These are phyloP conservation scores for Lanius collurio DNA, from an alignment of 2,113 vertebrate genomes.

Conservation along the genomic window DNA sequence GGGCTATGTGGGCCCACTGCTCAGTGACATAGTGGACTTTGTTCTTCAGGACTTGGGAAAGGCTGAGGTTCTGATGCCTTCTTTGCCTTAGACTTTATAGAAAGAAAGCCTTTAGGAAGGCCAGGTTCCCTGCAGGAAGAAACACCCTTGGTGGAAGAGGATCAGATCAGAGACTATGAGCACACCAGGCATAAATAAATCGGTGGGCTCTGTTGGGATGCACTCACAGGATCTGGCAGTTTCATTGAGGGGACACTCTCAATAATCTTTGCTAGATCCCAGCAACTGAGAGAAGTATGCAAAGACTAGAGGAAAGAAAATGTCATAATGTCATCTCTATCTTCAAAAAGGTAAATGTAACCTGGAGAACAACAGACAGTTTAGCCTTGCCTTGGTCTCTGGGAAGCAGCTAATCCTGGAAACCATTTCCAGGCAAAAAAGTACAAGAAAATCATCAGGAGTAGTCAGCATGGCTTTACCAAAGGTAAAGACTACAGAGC, in stretches of 20 bases:
- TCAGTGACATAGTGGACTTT: background rate
- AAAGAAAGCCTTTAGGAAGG: background rate
- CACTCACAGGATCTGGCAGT: background rate
- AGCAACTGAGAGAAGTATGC: background rate
- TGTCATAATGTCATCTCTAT: too few relatives aligned
- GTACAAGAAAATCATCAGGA: background rate
- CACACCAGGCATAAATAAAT: background rate
- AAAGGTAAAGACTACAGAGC: background rate
- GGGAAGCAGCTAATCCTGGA: background rate
- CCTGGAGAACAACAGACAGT: background rate
- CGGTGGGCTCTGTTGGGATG: accelerated
- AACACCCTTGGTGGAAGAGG: background rate
- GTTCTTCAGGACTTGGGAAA: background rate
- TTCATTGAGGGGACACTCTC: background rate
- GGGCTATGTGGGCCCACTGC: accelerated
- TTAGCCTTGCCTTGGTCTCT: background rate
- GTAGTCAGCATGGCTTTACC: background rate
- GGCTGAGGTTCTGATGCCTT: background rate
- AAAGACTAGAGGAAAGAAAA: background rate
- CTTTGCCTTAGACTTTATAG: background rate
- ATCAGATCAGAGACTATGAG: background rate
- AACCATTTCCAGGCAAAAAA: background rate
- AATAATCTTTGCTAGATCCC: accelerated
- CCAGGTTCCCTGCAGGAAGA: background rate
- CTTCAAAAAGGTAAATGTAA: background rate